phyloP scores from a whole-genome alignment of 1,140 invertebrate species.

The Reticulitermes speratus region DNA sequence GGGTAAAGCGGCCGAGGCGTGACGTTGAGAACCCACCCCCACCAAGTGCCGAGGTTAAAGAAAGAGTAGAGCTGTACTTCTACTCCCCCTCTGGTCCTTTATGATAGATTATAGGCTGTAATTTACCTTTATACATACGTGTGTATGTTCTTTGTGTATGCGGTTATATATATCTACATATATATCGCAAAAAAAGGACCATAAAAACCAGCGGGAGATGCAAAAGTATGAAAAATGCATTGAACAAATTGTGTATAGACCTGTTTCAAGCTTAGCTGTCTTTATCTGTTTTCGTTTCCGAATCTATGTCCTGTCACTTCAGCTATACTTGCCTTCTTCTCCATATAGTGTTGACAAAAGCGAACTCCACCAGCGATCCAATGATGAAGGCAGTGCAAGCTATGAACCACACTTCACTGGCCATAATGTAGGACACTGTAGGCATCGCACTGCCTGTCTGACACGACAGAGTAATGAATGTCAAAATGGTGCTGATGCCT shows the following conservation, averaged over 20 bases:
- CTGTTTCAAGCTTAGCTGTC: neutral
- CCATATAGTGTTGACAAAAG: constrained; percentile 88
- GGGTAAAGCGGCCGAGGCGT: too few relatives aligned
- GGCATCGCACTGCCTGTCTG: constrained; percentile 80
- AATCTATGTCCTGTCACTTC: neutral
- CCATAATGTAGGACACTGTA: constrained; percentile 87
- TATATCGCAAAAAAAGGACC: too few relatives aligned
- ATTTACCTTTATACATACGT: too few relatives aligned
- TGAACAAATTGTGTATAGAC: neutral
- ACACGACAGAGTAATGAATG: constrained; percentile 81
- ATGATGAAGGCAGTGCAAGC: constrained; percentile 83
- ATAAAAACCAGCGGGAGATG: too few relatives aligned
- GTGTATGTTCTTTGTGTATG: too few relatives aligned
- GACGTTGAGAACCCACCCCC: too few relatives aligned
- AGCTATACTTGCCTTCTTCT: constrained; percentile 65
- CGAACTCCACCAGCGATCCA: constrained; percentile 82
- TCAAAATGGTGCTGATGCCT: constrained; percentile 82
- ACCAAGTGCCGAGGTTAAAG: too few relatives aligned
- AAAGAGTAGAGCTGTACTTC: too few relatives aligned
- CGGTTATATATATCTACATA: too few relatives aligned
- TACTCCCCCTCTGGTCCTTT: too few relatives aligned
- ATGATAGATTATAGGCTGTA: too few relatives aligned
- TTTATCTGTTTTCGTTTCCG: neutral
- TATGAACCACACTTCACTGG: constrained; percentile 87
- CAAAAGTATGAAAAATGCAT: too few relatives aligned